Evolutionary conservation across 2,888 invertebrate genomes (phyloP).

Genomic region (Zaprionus obscuricornis): DNA sequence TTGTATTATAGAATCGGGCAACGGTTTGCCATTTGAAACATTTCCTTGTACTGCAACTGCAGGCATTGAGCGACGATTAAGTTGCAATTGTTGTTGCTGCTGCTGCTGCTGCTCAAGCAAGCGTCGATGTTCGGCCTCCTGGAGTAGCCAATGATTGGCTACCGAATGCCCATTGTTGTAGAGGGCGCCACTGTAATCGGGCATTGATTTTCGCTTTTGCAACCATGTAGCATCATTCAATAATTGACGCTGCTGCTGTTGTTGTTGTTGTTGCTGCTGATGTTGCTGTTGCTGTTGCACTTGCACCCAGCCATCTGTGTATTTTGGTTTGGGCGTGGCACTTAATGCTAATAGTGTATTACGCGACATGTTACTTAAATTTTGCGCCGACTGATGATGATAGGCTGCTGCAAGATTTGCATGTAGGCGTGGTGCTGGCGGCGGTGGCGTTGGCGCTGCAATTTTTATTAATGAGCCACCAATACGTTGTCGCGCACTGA

Average conservation of each 20-base stretch:
- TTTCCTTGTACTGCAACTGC: no score
- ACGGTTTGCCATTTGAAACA: slow-evolving; percentile 86
- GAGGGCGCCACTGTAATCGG: slow-evolving; percentile 85
- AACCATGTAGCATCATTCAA: slow-evolving; percentile 83
- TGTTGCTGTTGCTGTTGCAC: slow-evolving; percentile 78
- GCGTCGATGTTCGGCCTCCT: slow-evolving; percentile 95
- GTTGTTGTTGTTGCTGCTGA: slow-evolving; percentile 69
- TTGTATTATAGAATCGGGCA: slow-evolving; percentile 89
- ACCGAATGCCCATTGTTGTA: slow-evolving; percentile 83
- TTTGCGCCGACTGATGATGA: slow-evolving; percentile 78
- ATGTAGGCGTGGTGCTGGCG: slow-evolving; percentile 49
- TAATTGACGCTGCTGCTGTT: slow-evolving; percentile 69
- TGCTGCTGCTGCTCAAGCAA: slow-evolving; percentile 82
- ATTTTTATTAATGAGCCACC: slow-evolving; percentile 80
- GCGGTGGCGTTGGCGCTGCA: slow-evolving; percentile 56
- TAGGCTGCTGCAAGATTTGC: slow-evolving; percentile 53
- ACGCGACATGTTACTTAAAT: slow-evolving; percentile 86
- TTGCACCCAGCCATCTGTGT: slow-evolving; percentile 85
- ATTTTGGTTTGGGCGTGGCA: slow-evolving; percentile 90
- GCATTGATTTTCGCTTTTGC: slow-evolving; percentile 86
- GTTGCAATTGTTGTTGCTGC: slow-evolving; percentile 47
- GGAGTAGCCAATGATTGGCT: slow-evolving; percentile 94
- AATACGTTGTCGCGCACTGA: slow-evolving; percentile 58
- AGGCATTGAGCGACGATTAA: slow-evolving; percentile 60
- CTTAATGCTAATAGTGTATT: slow-evolving; percentile 89